A percentile compares a stretch with the other conserved stretches of the same genome.
Conservation (phyloP, 2,797 vertebrate genomes). For the Pseudomugil gertrudae region DNA sequence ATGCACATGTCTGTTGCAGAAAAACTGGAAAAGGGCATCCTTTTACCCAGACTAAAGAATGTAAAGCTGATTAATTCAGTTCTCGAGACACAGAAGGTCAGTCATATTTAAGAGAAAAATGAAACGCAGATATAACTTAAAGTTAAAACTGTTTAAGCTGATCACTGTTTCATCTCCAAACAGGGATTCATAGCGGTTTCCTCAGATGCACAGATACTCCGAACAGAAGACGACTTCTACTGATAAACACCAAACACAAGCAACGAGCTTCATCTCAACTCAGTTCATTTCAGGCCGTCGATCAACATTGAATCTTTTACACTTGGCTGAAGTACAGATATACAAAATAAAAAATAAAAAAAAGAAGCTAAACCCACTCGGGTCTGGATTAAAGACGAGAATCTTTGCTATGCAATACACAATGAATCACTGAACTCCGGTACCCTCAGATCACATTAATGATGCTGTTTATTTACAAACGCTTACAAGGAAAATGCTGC, state of each 20-base stretch:
- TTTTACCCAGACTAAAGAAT: constrained; percentile 46
- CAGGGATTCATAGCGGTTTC: constrained; percentile 72
- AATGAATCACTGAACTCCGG: not conserved
- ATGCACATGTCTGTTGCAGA: constrained; percentile 48
- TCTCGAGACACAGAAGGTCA: constrained; percentile 67
- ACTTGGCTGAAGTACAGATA: not conserved
- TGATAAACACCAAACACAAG: constrained; percentile 13
- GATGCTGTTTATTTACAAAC: not conserved
- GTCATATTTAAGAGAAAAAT: constrained; percentile 6
- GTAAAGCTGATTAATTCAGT: constrained; percentile 61
- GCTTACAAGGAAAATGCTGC: not conserved
- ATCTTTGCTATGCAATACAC: not conserved
- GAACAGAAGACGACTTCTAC: constrained; percentile 8
- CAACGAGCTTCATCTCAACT: not conserved
- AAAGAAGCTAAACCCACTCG: not conserved
- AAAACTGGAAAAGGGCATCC: constrained; percentile 45
- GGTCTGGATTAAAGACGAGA: not conserved
- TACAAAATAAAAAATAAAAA: not conserved
- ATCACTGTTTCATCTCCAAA: constrained; percentile 18
- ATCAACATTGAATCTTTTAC: not conserved
- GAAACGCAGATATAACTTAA: too few relatives aligned
- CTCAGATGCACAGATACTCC: constrained; percentile 56
- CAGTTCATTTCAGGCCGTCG: not conserved
- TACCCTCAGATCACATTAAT: not conserved
- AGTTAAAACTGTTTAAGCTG: not conserved